A percentile compares a stretch with the other conserved stretches of the same genome.
Evolutionary conservation across 2,888 invertebrate species (phyloP).

Genomic region (Chelonus formosanus): DNA sequence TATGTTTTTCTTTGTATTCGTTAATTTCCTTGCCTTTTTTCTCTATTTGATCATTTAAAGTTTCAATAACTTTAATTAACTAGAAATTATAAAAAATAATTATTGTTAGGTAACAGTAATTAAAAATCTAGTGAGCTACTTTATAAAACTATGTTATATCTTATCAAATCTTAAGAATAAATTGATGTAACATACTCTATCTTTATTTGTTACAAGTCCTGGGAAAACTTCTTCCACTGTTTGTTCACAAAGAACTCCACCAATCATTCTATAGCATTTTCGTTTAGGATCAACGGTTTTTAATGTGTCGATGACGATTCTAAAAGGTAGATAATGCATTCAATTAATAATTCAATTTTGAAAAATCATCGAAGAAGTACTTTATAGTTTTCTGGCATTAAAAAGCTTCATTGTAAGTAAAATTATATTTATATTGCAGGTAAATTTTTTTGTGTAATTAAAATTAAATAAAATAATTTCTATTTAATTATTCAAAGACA

Average conservation of each 20-base stretch:
- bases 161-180: not conserved
- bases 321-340: slow-evolving; percentile 56
- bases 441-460: too few relatives aligned
- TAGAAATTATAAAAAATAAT: slow-evolving; percentile 63
- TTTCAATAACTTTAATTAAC: slow-evolving; percentile 80
- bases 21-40: slow-evolving; percentile 91
- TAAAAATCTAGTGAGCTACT: too few relatives aligned
- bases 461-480: too few relatives aligned
- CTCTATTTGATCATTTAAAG: slow-evolving; percentile 81
- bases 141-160: not conserved
- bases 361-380: too few relatives aligned
- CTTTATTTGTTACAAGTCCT: slow-evolving; percentile 80
- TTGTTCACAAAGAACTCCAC: slow-evolving; percentile 91
- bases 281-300: slow-evolving; percentile 83
- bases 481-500: too few relatives aligned
- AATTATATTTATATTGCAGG: too few relatives aligned
- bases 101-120: not conserved
- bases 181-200: slow-evolving; percentile 67
- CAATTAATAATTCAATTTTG: not conserved
- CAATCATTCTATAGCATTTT: slow-evolving; percentile 92
- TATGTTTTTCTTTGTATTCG: slow-evolving; percentile 89
- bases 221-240: slow-evolving; percentile 92
- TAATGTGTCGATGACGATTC: slow-evolving; percentile 93
- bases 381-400: too few relatives aligned
- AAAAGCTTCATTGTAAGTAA: too few relatives aligned